A percentile compares a stretch with the other conserved stretches of the same genome.
phyloP scores from a whole-genome alignment of 2,797 vertebrate genomes.

The Phataginus tetradactyla region DNA sequence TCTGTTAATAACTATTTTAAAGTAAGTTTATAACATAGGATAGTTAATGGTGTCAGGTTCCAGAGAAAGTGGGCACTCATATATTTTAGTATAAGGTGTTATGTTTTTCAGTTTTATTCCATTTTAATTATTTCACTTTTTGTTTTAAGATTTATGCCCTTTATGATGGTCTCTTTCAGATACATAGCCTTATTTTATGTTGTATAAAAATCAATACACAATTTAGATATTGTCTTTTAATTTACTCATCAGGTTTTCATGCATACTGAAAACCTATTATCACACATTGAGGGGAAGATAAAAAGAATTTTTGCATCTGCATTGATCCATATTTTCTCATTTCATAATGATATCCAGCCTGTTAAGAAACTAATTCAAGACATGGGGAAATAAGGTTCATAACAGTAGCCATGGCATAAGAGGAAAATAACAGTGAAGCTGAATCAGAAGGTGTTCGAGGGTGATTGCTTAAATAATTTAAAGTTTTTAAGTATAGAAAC shows the following conservation, averaged over 20 bases:
- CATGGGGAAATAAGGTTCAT: slow-evolving; percentile 64
- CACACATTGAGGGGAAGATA: neutral
- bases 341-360: slow-evolving; percentile 75
- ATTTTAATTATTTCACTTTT: slow-evolving; percentile 49
- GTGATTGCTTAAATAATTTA: slow-evolving; percentile 61
- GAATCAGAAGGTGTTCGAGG: slow-evolving; percentile 69
- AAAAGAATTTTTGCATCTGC: slow-evolving; percentile 64
- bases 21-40: slow-evolving; percentile 5
- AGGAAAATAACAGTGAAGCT: slow-evolving; percentile 71
- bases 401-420: slow-evolving; percentile 48
- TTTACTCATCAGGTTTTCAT: slow-evolving; percentile 80
- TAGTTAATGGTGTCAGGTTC: neutral
- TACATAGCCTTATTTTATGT: slow-evolving; percentile 25
- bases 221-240: slow-evolving; percentile 81
- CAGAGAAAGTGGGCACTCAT: neutral
- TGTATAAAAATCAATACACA: slow-evolving; percentile 79
- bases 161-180: slow-evolving; percentile 52
- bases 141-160: slow-evolving; percentile 37
- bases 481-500: slow-evolving; percentile 63
- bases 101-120: slow-evolving; percentile 11
- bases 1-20: slow-evolving; percentile 59
- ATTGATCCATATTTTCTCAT: slow-evolving; percentile 78
- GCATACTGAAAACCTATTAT: slow-evolving; percentile 72
- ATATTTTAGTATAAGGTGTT: slow-evolving; percentile 58
- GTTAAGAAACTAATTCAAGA: slow-evolving; percentile 78